Evolutionary conservation across 1,140 invertebrate genomes (phyloP), one percentile per base, ranked within the genome.

Genomic region (Hyphantria cunea): DNA sequence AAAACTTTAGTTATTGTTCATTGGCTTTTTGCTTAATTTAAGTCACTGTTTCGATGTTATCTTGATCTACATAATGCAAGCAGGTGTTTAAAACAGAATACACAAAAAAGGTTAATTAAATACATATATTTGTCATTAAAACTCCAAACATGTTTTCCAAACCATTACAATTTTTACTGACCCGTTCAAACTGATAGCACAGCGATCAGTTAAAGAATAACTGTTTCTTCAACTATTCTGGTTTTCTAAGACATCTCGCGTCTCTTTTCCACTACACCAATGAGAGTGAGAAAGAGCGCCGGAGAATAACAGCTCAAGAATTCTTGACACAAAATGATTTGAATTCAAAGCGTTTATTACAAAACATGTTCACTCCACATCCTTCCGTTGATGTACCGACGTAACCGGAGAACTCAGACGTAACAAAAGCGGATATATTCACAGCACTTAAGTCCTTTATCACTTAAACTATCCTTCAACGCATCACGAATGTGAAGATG

Each of bases 401-500:
- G 37, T 39, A 10, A 9, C n/a, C 37, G 37, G n/a, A n/a, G 37
- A 39, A 39, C 37, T 39, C 37, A 44, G 6, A 13, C 12, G 12
- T 44, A n/a, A 44, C 12, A 44, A 12, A 44, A 44, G 41, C 41
- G 33, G 64, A 67, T 64, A 66, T 52, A 56, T 67, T 69, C 62
- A 67, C 66, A 69, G 51, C 67, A 76, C 63, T 62, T 17, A 64
- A 64, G 66, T 61, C 72, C 74, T 62, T 9, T 41, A 62, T 11
- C 15, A 44, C 49, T 60, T 54, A 47, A 66, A 44, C 53, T 47
- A 37, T 33, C 31, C 10, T 64, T 84, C 86, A 90, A 50, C 86
- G 87, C 84, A 89, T 90, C 50, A 89, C 86, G 60, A 90, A 90
- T 14, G 84, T 80, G 67, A 90, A 90, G 61, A 90, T 85, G 0